Conservation (phyloP, 2,113 vertebrate genomes). For the Aix galericulata region DNA sequence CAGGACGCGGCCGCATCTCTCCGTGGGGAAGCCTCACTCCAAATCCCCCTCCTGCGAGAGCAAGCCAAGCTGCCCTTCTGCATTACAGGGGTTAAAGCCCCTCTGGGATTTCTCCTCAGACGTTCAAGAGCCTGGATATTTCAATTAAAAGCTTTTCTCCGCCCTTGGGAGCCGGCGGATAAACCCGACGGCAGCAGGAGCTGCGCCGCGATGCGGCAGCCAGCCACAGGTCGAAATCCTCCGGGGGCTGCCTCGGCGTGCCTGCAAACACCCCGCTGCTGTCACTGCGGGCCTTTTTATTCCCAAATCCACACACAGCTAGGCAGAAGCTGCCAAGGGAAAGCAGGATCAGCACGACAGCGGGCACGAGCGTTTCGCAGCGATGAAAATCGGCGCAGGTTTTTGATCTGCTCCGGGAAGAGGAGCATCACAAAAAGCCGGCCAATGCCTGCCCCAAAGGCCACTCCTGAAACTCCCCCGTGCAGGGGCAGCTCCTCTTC, state of each 20-base stretch:
- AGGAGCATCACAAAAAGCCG: background rate
- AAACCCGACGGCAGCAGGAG: background rate
- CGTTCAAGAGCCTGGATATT: background rate
- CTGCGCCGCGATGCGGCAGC: background rate
- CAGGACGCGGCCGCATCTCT: background rate
- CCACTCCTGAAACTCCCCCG: too few relatives aligned
- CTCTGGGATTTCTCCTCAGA: background rate
- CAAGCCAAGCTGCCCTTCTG: fast-evolving
- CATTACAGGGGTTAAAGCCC: background rate
- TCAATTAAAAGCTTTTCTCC: background rate
- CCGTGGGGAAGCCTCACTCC: background rate
- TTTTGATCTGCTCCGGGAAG: background rate
- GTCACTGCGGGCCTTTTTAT: too few relatives aligned
- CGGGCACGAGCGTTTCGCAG: too few relatives aligned
- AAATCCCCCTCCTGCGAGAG: background rate
- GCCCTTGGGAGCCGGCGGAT: background rate
- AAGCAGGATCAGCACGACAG: too few relatives aligned
- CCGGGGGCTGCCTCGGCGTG: too few relatives aligned
- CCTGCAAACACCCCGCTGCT: too few relatives aligned
- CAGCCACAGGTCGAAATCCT: too few relatives aligned
- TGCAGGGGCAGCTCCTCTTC: too few relatives aligned
- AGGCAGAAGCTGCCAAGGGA: too few relatives aligned
- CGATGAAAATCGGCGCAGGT: too few relatives aligned
- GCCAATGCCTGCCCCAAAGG: too few relatives aligned
- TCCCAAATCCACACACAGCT: too few relatives aligned